phyloP scores from a whole-genome alignment of 2,888 invertebrate species.

The Pasiphila rectangulata region DNA sequence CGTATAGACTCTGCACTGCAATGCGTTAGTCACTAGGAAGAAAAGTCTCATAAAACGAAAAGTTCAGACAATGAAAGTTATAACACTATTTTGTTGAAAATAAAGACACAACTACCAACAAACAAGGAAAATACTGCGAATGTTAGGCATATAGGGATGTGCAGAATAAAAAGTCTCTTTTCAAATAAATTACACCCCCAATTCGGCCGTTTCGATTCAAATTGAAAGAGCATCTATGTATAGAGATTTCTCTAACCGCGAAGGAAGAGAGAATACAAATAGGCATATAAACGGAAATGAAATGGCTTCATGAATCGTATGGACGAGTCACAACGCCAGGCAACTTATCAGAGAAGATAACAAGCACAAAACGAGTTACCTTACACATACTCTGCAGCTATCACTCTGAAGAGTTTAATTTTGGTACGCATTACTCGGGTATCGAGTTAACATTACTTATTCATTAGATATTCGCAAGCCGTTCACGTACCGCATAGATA shows the following conservation, averaged over 20 bases:
- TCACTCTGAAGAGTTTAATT: slow-evolving; percentile 21
- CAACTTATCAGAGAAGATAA: slow-evolving; percentile 53
- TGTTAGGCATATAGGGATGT: slow-evolving; percentile 56
- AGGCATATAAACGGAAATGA: slow-evolving; percentile 73
- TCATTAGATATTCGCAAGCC: slow-evolving; percentile 69
- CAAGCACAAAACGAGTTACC: slow-evolving; percentile 36
- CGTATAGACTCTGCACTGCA: slow-evolving; percentile 3
- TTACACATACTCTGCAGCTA: slow-evolving; percentile 6
- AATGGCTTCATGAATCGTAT: slow-evolving; percentile 69
- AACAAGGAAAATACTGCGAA: slow-evolving; percentile 51
- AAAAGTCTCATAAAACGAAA: slow-evolving; percentile 14
- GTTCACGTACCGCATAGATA: slow-evolving; percentile 74
- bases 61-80: slow-evolving; percentile 16
- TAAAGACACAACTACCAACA: slow-evolving; percentile 40
- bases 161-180: slow-evolving; percentile 64
- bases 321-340: slow-evolving; percentile 53
- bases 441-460: slow-evolving; percentile 49
- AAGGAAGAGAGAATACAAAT: slow-evolving; percentile 73
- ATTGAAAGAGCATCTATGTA: slow-evolving; percentile 74
- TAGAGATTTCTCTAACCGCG: slow-evolving; percentile 74
- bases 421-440: slow-evolving; percentile 35
- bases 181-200: slow-evolving; percentile 72
- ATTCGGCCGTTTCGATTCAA: slow-evolving; percentile 76
- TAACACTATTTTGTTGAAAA: slow-evolving; percentile 20
- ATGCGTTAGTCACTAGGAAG: slow-evolving; percentile 17